These are phyloP conservation scores for Sarcophaga rosellei DNA, from an alignment of 2,888 invertebrate species.

Conservation along the genomic window DNA sequence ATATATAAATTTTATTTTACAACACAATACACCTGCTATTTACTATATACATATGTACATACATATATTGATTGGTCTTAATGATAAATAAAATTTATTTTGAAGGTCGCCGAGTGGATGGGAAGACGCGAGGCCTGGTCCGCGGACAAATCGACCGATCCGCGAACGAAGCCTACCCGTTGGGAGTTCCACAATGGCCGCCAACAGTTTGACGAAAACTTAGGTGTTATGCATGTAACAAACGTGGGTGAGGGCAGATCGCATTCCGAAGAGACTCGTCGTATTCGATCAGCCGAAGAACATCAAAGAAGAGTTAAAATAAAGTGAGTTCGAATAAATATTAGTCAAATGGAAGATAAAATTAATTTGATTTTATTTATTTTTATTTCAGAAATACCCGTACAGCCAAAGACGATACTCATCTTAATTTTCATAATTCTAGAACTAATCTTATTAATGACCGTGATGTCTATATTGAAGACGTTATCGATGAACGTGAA, in stretches of 20 bases:
- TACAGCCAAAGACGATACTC: conserved; percentile 80
- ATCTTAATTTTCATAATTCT: conserved; percentile 80
- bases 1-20: too few relatives aligned
- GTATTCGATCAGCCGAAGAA: conserved; percentile 78
- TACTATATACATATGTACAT: too few relatives aligned
- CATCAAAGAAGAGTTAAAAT: conserved; percentile 79
- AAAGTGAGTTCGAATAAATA: conserved; percentile 73
- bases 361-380: background rate
- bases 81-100: background rate
- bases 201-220: conserved; percentile 79
- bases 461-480: conserved; percentile 80
- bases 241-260: conserved; percentile 68
- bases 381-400: conserved; percentile 75
- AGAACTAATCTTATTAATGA: conserved; percentile 81
- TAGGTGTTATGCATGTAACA: conserved; percentile 72
- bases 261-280: conserved; percentile 71
- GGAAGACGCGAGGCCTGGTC: conserved; percentile 93
- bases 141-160: conserved; percentile 86
- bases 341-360: background rate
- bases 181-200: conserved; percentile 88
- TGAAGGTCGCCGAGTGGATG: conserved; percentile 85
- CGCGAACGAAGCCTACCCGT: conserved; percentile 86
- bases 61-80: too few relatives aligned
- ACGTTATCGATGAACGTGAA: conserved; percentile 76
- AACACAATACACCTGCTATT: too few relatives aligned